phyloP scores from a whole-genome alignment of 2,888 invertebrate species.

The Tetragnatha montana region DNA sequence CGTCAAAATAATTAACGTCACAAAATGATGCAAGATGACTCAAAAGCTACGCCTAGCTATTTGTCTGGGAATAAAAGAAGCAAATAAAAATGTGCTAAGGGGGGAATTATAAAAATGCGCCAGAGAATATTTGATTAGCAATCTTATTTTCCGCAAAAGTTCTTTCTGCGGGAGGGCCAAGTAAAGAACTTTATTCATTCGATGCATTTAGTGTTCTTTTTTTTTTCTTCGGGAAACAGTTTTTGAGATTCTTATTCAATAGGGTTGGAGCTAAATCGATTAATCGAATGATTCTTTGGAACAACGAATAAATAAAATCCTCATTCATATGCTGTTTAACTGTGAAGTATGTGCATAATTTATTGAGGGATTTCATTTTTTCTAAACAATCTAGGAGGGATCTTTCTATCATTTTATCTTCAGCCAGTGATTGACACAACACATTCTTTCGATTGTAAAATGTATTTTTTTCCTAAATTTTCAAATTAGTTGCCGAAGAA shows the following conservation, averaged over 20 bases:
- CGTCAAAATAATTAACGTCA: constrained; percentile 36
- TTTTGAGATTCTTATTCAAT: neutral
- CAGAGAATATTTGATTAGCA: constrained; percentile 36
- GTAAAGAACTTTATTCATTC: constrained; percentile 15
- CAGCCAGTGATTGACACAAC: neutral
- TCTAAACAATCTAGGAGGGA: neutral
- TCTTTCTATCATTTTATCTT: neutral
- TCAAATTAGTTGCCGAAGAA: too few relatives aligned
- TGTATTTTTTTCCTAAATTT: too few relatives aligned
- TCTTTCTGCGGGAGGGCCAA: constrained; percentile 7
- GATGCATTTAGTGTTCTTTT: neutral
- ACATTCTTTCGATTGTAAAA: neutral
- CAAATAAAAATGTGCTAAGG: neutral
- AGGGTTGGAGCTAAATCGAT: constrained; percentile 10
- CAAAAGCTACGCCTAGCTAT: constrained; percentile 6
- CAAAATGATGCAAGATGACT: constrained; percentile 11
- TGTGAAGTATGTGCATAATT: constrained; percentile 3
- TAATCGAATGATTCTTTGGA: constrained; percentile 25
- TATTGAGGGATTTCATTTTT: neutral
- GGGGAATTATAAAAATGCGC: constrained; percentile 10
- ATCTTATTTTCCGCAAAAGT: constrained; percentile 24
- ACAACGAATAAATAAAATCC: constrained; percentile 28
- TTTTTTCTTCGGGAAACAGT: neutral
- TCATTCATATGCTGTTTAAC: constrained; percentile 25
- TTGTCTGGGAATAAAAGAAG: neutral